A percentile compares a stretch with the other conserved stretches of the same genome.
phyloP scores from a whole-genome alignment of 2,113 vertebrate genomes.

The Oryzias melastigma region DNA sequence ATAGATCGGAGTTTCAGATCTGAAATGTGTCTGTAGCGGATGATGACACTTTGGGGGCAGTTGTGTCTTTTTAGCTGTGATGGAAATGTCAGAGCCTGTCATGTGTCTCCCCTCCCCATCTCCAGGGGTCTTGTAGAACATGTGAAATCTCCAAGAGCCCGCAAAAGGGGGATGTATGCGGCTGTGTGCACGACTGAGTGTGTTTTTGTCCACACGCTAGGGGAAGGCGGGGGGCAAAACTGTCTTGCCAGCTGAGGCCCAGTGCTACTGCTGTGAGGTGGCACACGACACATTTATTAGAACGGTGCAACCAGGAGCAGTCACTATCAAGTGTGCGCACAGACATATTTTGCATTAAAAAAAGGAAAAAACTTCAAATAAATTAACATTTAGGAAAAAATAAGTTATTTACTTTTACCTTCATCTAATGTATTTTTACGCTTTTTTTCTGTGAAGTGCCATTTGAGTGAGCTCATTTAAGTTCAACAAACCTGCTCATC shows the following conservation, averaged over 20 bases:
- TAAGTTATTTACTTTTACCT: slow-evolving; percentile 32
- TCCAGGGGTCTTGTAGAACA: slow-evolving; percentile 65
- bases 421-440: slow-evolving; percentile 19
- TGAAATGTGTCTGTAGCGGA: slow-evolving; percentile 19
- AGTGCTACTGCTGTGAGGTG: slow-evolving; percentile 52
- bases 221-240: slow-evolving; percentile 17
- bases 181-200: not conserved
- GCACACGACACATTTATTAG: slow-evolving; percentile 64
- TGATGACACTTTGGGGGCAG: slow-evolving; percentile 69
- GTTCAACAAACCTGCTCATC: slow-evolving; percentile 29
- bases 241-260: slow-evolving; percentile 52
- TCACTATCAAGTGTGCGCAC: slow-evolving; percentile 33
- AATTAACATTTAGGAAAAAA: not conserved
- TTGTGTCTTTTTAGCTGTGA: slow-evolving; percentile 52
- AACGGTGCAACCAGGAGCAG: slow-evolving; percentile 28
- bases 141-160: slow-evolving; percentile 54
- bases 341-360: slow-evolving; percentile 5
- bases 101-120: slow-evolving; percentile 47
- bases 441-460: slow-evolving; percentile 29
- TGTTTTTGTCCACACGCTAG: slow-evolving; percentile 2
- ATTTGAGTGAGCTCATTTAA: slow-evolving; percentile 46
- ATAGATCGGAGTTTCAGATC: slow-evolving; percentile 49
- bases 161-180: slow-evolving; percentile 13
- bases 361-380: too few relatives aligned
- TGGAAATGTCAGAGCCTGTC: slow-evolving; percentile 69